These are phyloP conservation scores for Phalacrocorax aristotelis DNA, from an alignment of 2,113 vertebrate species.

Conservation along the genomic window DNA sequence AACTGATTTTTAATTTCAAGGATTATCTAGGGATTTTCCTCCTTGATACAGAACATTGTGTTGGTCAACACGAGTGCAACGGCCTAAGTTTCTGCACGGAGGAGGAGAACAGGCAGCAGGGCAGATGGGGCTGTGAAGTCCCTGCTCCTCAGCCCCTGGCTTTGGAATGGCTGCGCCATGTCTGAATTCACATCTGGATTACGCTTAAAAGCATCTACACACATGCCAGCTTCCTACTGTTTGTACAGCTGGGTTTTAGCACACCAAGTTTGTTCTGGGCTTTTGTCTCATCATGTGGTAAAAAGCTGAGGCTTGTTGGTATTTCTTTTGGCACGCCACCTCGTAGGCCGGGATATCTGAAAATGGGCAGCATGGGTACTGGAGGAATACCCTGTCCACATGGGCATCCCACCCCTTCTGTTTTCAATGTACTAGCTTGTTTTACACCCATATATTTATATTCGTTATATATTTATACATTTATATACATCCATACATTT, in stretches of 20 bases:
- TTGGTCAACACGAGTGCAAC: accelerated
- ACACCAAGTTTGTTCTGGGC: background rate
- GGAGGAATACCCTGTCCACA: background rate
- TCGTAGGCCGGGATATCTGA: accelerated
- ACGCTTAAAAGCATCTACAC: background rate
- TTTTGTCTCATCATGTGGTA: conserved; percentile 20
- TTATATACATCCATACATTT: background rate
- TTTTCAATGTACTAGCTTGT: background rate
- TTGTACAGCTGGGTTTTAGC: conserved; percentile 20
- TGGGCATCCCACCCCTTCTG: background rate
- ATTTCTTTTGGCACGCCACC: background rate
- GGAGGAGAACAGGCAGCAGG: background rate
- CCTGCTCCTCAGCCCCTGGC: background rate
- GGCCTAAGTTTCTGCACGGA: background rate
- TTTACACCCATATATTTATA: background rate
- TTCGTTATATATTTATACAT: background rate
- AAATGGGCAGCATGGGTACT: background rate
- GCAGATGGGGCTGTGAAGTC: background rate
- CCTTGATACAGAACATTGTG: background rate
- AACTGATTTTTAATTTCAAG: background rate
- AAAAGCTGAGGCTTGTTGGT: background rate
- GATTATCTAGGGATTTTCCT: background rate
- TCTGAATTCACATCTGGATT: background rate
- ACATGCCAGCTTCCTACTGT: background rate
- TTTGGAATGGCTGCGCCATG: background rate